phyloP scores from a whole-genome alignment of 2,113 vertebrate species.

The Lagopus leucura region DNA sequence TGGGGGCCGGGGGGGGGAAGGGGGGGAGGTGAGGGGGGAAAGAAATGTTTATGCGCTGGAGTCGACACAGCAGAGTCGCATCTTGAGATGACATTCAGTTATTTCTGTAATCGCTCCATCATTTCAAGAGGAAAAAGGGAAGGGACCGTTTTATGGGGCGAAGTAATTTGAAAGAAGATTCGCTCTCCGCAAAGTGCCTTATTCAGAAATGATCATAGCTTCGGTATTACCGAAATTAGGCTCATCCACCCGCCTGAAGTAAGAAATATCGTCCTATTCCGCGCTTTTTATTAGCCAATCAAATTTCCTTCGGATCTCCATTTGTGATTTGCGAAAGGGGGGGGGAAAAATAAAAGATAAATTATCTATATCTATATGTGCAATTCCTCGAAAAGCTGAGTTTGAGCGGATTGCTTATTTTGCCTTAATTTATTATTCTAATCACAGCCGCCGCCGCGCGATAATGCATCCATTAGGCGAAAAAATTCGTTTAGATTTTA shows the following conservation, averaged over 20 bases:
- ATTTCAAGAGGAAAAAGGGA: slow-evolving; percentile 21
- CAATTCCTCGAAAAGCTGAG: slow-evolving; percentile 80
- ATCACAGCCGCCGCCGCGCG: slow-evolving; percentile 68
- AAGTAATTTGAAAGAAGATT: slow-evolving; percentile 78
- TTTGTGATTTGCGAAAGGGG: slow-evolving; percentile 77
- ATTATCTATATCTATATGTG: not conserved
- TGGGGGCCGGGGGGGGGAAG: not conserved
- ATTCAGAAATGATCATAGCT: slow-evolving; percentile 72
- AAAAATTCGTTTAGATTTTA: slow-evolving; percentile 70
- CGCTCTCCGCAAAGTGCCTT: slow-evolving; percentile 69
- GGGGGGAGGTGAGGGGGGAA: not conserved
- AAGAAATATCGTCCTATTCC: slow-evolving; percentile 79
- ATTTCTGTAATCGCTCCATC: slow-evolving; percentile 65
- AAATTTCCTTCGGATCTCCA: slow-evolving; percentile 79
- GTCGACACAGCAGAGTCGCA: slow-evolving; percentile 49
- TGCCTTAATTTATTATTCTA: slow-evolving; percentile 81
- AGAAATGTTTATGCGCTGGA: slow-evolving; percentile 53
- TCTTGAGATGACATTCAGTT: slow-evolving; percentile 47
- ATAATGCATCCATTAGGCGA: slow-evolving; percentile 73
- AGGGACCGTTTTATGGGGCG: slow-evolving; percentile 71
- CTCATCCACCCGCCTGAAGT: slow-evolving; percentile 74
- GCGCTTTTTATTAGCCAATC: slow-evolving; percentile 84
- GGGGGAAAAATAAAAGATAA: too few relatives aligned
- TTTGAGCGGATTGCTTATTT: slow-evolving; percentile 76
- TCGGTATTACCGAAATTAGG: slow-evolving; percentile 76